phyloP scores from a whole-genome alignment of 2,113 vertebrate species.

The Nothobranchius kuhntae region DNA sequence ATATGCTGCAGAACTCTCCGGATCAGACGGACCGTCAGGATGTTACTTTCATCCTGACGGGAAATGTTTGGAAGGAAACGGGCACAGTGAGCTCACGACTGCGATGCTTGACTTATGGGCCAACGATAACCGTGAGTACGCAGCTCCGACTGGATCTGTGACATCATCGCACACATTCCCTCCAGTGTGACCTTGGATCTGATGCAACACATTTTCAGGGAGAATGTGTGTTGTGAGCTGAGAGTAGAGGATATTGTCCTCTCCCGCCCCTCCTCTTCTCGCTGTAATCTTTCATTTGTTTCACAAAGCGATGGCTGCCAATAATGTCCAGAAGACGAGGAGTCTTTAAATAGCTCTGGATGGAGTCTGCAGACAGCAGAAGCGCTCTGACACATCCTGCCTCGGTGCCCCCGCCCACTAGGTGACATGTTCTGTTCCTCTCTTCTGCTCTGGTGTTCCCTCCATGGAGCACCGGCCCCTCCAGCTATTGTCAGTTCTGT shows the following conservation, averaged over 20 bases:
- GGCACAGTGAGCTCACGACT: conserved; percentile 33
- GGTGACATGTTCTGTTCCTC: conserved; percentile 77
- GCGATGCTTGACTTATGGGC: conserved; percentile 41
- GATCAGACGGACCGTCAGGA: conserved; percentile 40
- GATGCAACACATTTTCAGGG: conserved; percentile 17
- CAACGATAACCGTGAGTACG: conserved; percentile 25
- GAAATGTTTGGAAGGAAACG: conserved; percentile 54
- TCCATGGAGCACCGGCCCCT: conserved; percentile 74
- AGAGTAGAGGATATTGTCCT: conserved; percentile 7
- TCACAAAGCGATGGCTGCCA: conserved; percentile 55
- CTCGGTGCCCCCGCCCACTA: conserved; percentile 74
- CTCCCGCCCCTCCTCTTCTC: conserved; percentile 1
- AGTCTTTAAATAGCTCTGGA: conserved; percentile 79
- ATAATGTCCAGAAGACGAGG: conserved; percentile 55
- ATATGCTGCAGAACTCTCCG: conserved; percentile 26
- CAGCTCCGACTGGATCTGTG: conserved; percentile 34
- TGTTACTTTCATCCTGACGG: conserved; percentile 45
- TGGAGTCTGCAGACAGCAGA: conserved; percentile 81
- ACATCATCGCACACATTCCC: conserved; percentile 46
- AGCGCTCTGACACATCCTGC: conserved; percentile 80
- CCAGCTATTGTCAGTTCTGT: conserved; percentile 81
- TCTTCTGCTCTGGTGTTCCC: conserved; percentile 75
- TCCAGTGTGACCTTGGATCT: conserved; percentile 57
- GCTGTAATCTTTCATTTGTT: conserved; percentile 41
- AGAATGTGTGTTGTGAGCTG: conserved; percentile 26